Percentiles rank a stretch among this genome's conserved stretches.
Evolutionary conservation across 2,888 invertebrate species (phyloP).

Genomic region (Timema podura): DNA sequence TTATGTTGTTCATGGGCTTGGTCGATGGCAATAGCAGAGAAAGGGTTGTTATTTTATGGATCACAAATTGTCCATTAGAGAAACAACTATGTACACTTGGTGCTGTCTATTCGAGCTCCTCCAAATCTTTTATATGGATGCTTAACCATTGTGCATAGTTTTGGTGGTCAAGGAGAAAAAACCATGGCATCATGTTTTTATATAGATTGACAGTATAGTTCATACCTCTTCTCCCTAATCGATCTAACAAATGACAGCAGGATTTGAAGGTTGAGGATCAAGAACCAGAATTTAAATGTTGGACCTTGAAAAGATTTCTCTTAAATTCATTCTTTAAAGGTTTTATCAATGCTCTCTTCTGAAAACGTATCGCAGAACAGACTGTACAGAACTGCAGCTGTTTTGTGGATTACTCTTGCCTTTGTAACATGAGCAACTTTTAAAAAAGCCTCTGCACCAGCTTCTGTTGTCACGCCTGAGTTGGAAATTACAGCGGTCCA

Average conservation of each 20-base stretch:
- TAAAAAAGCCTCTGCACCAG: slow-evolving; percentile 32
- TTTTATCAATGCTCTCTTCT: not conserved
- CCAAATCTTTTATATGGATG: slow-evolving; percentile 21
- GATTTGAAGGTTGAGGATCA: not conserved
- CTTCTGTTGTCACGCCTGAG: slow-evolving; percentile 33
- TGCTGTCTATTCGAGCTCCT: slow-evolving; percentile 22
- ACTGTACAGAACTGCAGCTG: slow-evolving; percentile 22
- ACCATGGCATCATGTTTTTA: not conserved
- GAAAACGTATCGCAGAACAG: not conserved
- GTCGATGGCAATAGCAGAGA: slow-evolving; percentile 36
- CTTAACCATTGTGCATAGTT: slow-evolving; percentile 22
- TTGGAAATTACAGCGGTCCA: slow-evolving; percentile 33
- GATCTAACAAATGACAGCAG: not conserved
- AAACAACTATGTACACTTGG: slow-evolving; percentile 17
- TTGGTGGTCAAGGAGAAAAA: not conserved
- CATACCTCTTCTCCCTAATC: not conserved
- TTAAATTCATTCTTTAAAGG: not conserved
- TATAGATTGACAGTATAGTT: not conserved
- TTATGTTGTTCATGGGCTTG: slow-evolving; percentile 37
- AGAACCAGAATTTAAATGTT: slow-evolving; percentile 1
- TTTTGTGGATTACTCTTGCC: slow-evolving; percentile 28
- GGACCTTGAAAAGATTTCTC: not conserved
- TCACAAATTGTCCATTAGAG: slow-evolving; percentile 31
- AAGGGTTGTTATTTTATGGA: slow-evolving; percentile 30
- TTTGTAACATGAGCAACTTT: slow-evolving; percentile 19